Evolutionary conservation across 1,140 invertebrate genomes (phyloP), one percentile per base, ranked within the genome.

Genomic region (Drosophila oshimai): DNA sequence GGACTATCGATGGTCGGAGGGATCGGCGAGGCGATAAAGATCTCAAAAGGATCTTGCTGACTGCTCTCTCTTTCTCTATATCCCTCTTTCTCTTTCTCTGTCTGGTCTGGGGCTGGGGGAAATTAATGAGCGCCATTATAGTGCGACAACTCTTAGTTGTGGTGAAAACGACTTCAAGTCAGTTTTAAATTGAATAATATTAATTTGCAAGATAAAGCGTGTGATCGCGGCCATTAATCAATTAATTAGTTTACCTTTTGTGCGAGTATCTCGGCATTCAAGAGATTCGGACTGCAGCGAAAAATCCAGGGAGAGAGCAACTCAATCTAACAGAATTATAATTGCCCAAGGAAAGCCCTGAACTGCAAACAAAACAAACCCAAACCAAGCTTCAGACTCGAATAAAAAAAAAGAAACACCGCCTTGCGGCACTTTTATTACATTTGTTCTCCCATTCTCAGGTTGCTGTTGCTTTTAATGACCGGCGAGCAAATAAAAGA

Each of bases 1-100:
- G 39, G 37, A 12, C 50, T 44, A 54, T 54, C 50, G 51, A 29
- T 47, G 51, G 26, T 17, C 39, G 10, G 44, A 4, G 54, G 53
- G 53, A 47, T 41, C 45, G 68, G 37, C 22, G 41, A 36, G 68
- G 9, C 69, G 83, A 87, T 87, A 87, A 87, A 87, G 83, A 87
- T 87, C 83, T 83, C 83, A 88, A 75, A 88, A 88, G 83, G 83
- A 87, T 88, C 83, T 87, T 67, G 81, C 60, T 81, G 81, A 87
- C 74, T 87, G 73, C 62, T 75, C 61, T 61, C 50, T 39, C 31
- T 18, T 53, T 36, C 17, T 22, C 50, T 41, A 53, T 37, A 44
- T 58, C 46, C 29, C 17, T 46, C 39, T 54, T 24, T 34, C 31
- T 15, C 37, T 39, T 15, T 46, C 9, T 46, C 42, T 33, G 7